phyloP scores from a whole-genome alignment of 2,888 invertebrate species.

The Platypus cylindrus region DNA sequence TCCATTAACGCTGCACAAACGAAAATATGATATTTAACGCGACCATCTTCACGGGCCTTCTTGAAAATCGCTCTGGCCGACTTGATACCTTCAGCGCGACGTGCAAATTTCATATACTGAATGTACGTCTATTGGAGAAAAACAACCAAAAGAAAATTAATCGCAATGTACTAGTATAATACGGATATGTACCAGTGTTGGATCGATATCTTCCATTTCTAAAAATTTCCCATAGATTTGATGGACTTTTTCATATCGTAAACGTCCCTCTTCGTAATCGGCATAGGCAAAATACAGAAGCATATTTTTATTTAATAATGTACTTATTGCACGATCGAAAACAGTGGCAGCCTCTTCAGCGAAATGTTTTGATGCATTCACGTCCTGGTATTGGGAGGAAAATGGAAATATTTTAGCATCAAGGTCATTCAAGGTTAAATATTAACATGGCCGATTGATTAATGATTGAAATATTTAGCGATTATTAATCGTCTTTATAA shows the following conservation, averaged over 20 bases:
- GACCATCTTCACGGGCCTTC: slow-evolving; percentile 79
- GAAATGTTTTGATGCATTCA: slow-evolving; percentile 82
- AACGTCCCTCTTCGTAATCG: slow-evolving; percentile 93
- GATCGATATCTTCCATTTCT: slow-evolving; percentile 83
- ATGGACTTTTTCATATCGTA: slow-evolving; percentile 94
- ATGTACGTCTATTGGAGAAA: slow-evolving; percentile 81
- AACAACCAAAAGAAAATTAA: slow-evolving; percentile 1
- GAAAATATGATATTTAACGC: slow-evolving; percentile 83
- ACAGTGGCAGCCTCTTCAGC: slow-evolving; percentile 91
- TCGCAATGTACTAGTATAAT: slow-evolving; percentile 2
- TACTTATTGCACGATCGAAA: slow-evolving; percentile 85
- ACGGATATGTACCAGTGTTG: slow-evolving; percentile 64
- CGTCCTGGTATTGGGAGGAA: slow-evolving; percentile 49
- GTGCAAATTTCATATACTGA: slow-evolving; percentile 97
- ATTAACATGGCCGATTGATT: no score
- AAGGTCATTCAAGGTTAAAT: no score
- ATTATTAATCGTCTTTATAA: no score
- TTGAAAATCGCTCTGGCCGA: slow-evolving; percentile 92
- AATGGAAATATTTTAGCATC: slow-evolving; percentile 3
- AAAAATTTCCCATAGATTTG: slow-evolving; percentile 88
- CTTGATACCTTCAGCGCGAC: slow-evolving; percentile 95
- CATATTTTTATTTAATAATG: slow-evolving; percentile 81
- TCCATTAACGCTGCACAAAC: slow-evolving; percentile 98
- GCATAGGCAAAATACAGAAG: slow-evolving; percentile 96
- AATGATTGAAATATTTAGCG: no score